A percentile compares a stretch with the other conserved stretches of the same genome.
These are phyloP conservation scores for Chionoecetes opilio DNA, from an alignment of 1,140 invertebrate genomes.

Conservation along the genomic window DNA sequence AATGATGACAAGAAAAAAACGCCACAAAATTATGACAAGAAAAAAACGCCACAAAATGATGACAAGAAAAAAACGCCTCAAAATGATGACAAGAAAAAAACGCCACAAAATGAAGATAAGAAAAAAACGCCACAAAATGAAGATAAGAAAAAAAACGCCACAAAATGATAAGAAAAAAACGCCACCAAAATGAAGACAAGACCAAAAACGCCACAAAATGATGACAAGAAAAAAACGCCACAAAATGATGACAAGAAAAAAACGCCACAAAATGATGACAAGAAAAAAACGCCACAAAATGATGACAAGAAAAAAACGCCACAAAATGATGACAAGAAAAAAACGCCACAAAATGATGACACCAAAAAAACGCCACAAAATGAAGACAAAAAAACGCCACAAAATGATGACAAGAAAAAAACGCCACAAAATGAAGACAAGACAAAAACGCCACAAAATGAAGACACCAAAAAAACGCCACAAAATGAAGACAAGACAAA, in stretches of 20 bases:
- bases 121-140: not conserved
- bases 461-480: not conserved
- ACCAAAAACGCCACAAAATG: not conserved
- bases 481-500: not conserved
- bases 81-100: not conserved
- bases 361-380: no score
- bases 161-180: not conserved
- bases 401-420: not conserved
- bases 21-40: not conserved
- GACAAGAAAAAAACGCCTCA: not conserved
- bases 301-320: no score
- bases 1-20: not conserved
- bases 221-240: not conserved
- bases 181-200: slow-evolving; percentile 41
- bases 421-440: not conserved
- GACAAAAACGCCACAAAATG: not conserved
- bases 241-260: not conserved
- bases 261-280: not conserved
- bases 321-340: no score
- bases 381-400: not conserved
- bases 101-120: not conserved
- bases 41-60: not conserved
- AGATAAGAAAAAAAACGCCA: not conserved
- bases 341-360: no score
- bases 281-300: not conserved